phyloP scores from a whole-genome alignment of 2,797 vertebrate species.

The Clarias pachynema region DNA sequence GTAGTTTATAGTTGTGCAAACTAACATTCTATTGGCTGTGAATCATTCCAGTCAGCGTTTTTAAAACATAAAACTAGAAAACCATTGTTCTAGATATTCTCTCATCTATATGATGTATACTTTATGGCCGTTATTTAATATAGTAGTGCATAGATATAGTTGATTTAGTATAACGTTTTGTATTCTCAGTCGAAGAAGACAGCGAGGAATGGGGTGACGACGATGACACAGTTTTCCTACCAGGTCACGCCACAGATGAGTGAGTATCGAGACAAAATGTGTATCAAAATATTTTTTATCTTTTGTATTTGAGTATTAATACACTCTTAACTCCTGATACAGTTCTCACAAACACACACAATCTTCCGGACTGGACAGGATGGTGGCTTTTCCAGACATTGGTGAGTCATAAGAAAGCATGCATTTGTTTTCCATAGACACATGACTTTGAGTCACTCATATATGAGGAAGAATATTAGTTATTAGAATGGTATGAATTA shows the following conservation, averaged over 20 bases:
- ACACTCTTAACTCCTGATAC: background rate
- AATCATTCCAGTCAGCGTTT: background rate
- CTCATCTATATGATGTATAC: background rate
- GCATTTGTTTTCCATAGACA: background rate
- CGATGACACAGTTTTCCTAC: constrained; percentile 64
- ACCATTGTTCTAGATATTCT: background rate
- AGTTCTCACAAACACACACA: background rate
- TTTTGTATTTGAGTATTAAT: background rate
- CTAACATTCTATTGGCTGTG: background rate
- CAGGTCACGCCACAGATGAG: constrained; percentile 43
- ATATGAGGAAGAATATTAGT: constrained; percentile 7
- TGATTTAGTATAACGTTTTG: background rate
- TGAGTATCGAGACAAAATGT: constrained; percentile 54
- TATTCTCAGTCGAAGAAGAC: constrained; percentile 73
- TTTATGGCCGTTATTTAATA: background rate
- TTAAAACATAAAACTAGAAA: background rate
- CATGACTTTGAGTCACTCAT: background rate
- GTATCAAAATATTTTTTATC: background rate
- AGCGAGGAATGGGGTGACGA: constrained; percentile 80
- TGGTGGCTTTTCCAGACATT: constrained; percentile 64
- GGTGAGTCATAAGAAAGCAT: constrained; percentile 61
- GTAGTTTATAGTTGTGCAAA: background rate
- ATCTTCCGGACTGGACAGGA: constrained; percentile 63
- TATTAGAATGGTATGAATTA: background rate
- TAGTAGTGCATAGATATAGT: background rate